Evolutionary conservation across 2,797 vertebrate species (phyloP).

Genomic region (Heteromormyrus szaboi): DNA sequence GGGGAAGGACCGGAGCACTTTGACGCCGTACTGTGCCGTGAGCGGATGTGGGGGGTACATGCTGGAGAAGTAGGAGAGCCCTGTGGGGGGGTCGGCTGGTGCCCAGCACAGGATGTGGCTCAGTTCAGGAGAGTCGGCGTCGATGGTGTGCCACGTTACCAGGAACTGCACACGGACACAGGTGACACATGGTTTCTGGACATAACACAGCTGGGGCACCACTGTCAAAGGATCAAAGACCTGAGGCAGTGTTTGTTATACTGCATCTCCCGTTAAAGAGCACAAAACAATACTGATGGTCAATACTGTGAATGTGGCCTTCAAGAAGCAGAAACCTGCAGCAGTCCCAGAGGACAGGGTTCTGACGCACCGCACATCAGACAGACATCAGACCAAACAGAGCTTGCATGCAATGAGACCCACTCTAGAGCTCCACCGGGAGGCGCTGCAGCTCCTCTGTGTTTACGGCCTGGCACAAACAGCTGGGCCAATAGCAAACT

Average conservation of each 20-base stretch:
- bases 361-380: neutral
- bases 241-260: neutral
- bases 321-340: neutral
- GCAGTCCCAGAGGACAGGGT: neutral
- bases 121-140: constrained; percentile 90
- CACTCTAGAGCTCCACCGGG: neutral
- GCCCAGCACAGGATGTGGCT: constrained; percentile 95
- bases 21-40: constrained; percentile 92
- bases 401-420: neutral
- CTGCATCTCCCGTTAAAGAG: neutral
- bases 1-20: constrained; percentile 91
- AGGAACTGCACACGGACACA: constrained; percentile 67
- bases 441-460: neutral
- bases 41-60: constrained; percentile 94
- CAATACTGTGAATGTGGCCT: neutral
- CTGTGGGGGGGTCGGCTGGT: constrained; percentile 86
- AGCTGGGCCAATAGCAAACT: neutral
- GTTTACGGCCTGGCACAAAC: neutral
- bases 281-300: neutral
- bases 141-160: constrained; percentile 95
- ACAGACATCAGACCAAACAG: neutral
- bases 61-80: constrained; percentile 95
- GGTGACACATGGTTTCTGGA: neutral
- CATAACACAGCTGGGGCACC: neutral
- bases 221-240: neutral